These are phyloP conservation scores for Drosophila meridionalis DNA, from an alignment of 2,888 invertebrate species.

Conservation along the genomic window DNA sequence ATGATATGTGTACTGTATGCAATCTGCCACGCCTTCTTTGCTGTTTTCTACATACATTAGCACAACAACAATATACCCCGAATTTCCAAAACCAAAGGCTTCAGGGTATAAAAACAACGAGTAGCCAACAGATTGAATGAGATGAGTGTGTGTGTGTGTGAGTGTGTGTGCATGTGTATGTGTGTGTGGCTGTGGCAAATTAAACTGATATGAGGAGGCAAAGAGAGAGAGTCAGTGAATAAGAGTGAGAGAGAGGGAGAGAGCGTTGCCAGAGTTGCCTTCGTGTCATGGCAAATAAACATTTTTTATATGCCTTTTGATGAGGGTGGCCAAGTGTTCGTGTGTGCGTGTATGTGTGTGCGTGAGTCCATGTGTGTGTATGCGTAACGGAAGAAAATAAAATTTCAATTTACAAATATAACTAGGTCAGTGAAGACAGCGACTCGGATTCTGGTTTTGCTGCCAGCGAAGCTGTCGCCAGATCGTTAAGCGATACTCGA, in stretches of 20 bases:
- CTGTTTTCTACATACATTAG: background rate
- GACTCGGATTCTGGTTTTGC: conserved; percentile 29
- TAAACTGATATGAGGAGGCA: conserved; percentile 14
- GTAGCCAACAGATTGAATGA: conserved; percentile 39
- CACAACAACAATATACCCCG: background rate
- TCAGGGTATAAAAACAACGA: conserved; percentile 18
- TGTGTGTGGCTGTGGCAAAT: conserved; percentile 4
- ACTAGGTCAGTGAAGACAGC: conserved; percentile 57
- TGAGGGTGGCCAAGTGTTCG: conserved; percentile 54
- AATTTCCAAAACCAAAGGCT: background rate
- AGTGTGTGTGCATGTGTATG: background rate
- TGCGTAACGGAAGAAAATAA: conserved; percentile 57
- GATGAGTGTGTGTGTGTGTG: background rate
- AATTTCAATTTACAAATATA: conserved; percentile 78
- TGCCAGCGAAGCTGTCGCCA: conserved; percentile 21
- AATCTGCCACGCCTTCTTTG: background rate
- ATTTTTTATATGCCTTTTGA: conserved; percentile 72
- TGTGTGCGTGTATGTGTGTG: conserved; percentile 12
- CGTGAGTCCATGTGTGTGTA: conserved; percentile 14
- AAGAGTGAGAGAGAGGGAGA: background rate
- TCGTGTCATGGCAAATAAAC: conserved; percentile 74
- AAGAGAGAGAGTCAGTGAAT: background rate
- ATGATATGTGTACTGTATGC: background rate
- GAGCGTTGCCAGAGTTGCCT: conserved; percentile 60
- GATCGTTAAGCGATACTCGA: conserved; percentile 16